Evolutionary conservation across 2,797 vertebrate genomes (phyloP), one percentile per base, ranked within the genome.

Genomic region (Hydrocynus forskahlii): DNA sequence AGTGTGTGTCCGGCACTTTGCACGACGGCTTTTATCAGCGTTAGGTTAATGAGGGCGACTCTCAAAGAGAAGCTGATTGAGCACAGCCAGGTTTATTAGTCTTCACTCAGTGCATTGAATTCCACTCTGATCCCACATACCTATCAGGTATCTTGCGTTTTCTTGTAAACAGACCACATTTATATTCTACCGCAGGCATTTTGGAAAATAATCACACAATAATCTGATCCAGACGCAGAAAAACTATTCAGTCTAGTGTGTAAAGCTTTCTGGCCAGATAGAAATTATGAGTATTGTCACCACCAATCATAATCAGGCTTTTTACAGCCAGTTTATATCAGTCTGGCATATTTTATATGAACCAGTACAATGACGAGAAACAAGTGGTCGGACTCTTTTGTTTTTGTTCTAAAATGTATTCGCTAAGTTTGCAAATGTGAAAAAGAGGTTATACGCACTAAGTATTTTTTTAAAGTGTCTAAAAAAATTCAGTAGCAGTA

Each of bases 1-100:
- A 21, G 45, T 70, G 84, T 85, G 77, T 88, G 88, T 84, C 50
- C 85, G 8, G 62, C 35, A 7, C 90, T 92, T 88, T 88, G 87
- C 9, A 10, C 25, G 66, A 68, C 0, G 19, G 19, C 66, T 19
- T 10, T 68, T 68, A 66, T 66, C 63, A 66, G 63, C 7, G 16
- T 64, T 35, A 5, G 62, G 25, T 16, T 64, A 35, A 64, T 17
- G 25, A 35, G 29, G 29, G 35, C 38, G 25, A 14, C 3, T 2
- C 17, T 66, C 63, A 38, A 40, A 66, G 29, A 38, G 63, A 40
- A 35, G 25, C 29, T 17, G 62, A 29, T 35, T 64, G 7, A 64
- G 16, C 25, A 14, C 10, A 48, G 10, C 40, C 23, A 21, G 21
- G 14, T 64, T 60, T 60, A 67, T 43, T 35, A 21, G 2, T 48